Conservation (phyloP, 2,888 invertebrate species). For the Conchocele bisecta region DNA sequence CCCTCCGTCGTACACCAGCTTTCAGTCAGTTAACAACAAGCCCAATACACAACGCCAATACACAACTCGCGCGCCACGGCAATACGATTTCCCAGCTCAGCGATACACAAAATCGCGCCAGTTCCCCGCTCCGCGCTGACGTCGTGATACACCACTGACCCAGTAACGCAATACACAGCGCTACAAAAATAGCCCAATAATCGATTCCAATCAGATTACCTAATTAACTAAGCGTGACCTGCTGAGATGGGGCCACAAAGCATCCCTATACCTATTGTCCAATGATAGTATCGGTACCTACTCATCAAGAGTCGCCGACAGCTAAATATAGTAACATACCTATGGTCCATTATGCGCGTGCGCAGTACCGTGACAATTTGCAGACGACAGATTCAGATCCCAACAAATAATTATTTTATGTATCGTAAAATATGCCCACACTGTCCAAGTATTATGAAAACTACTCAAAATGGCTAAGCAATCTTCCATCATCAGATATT, state of each 20-base stretch:
- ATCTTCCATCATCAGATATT: too few species aligned
- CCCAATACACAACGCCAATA: too few species aligned
- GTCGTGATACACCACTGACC: constrained; percentile 55
- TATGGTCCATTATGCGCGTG: constrained; percentile 48
- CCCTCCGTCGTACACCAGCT: too few species aligned
- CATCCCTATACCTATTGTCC: constrained; percentile 27
- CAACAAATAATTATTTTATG: too few species aligned
- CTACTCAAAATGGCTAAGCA: too few species aligned
- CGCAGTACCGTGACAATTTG: constrained; percentile 49
- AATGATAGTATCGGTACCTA: background rate
- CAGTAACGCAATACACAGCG: constrained; percentile 56
- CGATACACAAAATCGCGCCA: constrained; percentile 18
- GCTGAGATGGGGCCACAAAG: constrained; percentile 35
- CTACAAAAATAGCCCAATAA: constrained; percentile 37
- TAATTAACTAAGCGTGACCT: constrained; percentile 45
- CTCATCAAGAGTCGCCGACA: background rate
- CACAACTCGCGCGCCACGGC: too few species aligned
- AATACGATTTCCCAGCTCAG: too few species aligned
- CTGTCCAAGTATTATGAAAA: too few species aligned
- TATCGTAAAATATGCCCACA: too few species aligned
- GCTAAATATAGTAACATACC: constrained; percentile 58
- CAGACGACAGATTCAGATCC: too few species aligned
- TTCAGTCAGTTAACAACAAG: too few species aligned
- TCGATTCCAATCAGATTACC: constrained; percentile 55
- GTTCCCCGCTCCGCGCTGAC: constrained; percentile 12